Evolutionary conservation across 2,797 vertebrate genomes (phyloP), one percentile per base, ranked within the genome.

Genomic region (Epinephelus awoara): DNA sequence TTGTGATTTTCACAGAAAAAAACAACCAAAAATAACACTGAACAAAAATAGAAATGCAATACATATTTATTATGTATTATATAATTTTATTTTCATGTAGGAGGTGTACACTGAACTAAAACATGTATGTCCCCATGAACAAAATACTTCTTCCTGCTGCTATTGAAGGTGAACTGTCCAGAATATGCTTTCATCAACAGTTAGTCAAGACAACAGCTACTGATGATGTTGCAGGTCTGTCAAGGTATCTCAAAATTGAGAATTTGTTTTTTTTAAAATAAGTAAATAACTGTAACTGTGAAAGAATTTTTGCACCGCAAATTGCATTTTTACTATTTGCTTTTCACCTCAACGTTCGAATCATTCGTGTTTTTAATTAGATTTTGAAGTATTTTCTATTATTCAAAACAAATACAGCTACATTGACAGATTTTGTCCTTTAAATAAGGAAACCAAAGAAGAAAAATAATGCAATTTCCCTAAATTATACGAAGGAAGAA

Each of bases 1-100:
- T 54, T 18, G 10, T 25, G 44, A 70, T 49, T 34, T 59, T 76
- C 12, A 46, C 23, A 76, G 58, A 47, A 19, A 34, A 34, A 62
- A 51, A 5, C 13, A 29, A 46, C 6, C 4, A 10, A 9, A 46
- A 46, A 3, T 10, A 10, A 10, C 9, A 42, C 40, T 34, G 0
- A 42, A 42, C 9, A 42, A 42, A 29, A 10, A 42, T 3, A 42
- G 3, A 42, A 42, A 42, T 42, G 40, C 40, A 42, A 42, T 12
- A 42, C 27, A 29, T 29, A 29, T 29, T 29, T 6, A 6, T 29
- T 6, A 29, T 29, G 27, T 29, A 29, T 29, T 29, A 1, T 29
- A 29, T 29, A 29, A 1, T 29, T 42, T 42, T 10, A 12, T 42
- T 34, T 29, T 12, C 9, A 11, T 42, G 40, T 34, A 17, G 7